Conservation (phyloP, 2,797 vertebrate species). For the Tarsius wallacei region DNA sequence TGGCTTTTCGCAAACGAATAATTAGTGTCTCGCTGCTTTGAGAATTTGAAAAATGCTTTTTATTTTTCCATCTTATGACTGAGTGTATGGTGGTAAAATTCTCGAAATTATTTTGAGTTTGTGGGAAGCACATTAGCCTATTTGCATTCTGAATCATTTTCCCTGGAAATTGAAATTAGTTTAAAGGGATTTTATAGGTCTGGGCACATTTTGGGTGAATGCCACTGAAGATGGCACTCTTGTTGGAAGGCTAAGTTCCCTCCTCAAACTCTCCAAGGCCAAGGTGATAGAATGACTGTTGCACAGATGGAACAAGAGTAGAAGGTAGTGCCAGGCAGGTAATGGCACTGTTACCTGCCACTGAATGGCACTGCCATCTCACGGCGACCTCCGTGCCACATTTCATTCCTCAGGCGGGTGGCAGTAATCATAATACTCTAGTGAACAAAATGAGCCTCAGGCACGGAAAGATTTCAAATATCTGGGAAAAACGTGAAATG, state of each 20-base stretch:
- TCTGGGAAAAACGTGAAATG: not conserved
- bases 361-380: not conserved
- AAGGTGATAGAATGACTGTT: not conserved
- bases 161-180: not conserved
- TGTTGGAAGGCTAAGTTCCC: not conserved
- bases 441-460: constrained; percentile 18
- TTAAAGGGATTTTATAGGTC: constrained; percentile 8
- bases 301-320: not conserved
- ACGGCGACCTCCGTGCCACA: not conserved
- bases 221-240: constrained; percentile 12
- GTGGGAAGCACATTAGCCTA: not conserved
- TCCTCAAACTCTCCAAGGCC: not conserved
- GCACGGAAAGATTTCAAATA: not conserved
- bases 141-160: not conserved
- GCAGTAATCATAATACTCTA: not conserved
- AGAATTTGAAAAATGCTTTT: constrained; percentile 36
- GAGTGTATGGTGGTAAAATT: not conserved
- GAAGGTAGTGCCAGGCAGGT: not conserved
- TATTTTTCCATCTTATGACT: constrained; percentile 25
- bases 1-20: constrained; percentile 47
- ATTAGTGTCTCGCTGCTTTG: constrained; percentile 55
- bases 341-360: not conserved
- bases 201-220: not conserved
- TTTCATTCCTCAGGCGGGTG: constrained; percentile 19
- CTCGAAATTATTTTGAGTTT: constrained; percentile 41